A percentile compares a stretch with the other conserved stretches of the same genome.
phyloP scores from a whole-genome alignment of 1,140 invertebrate species.

The Leptopilina clavipes region DNA sequence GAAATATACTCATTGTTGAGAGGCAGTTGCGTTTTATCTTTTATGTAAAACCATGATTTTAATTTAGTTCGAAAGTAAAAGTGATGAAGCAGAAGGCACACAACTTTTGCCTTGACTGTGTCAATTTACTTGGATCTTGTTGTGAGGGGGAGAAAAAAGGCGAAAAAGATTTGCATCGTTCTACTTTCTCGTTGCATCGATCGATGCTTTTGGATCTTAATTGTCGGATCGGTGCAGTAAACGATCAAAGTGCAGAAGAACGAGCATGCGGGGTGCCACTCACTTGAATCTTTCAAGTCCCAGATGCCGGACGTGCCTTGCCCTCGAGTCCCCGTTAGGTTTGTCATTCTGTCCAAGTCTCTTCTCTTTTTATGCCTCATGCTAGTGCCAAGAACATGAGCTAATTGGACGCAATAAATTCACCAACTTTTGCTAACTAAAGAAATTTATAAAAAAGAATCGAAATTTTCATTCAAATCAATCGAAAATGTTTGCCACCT shows the following conservation, averaged over 20 bases:
- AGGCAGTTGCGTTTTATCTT: neutral
- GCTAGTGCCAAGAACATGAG: conserved; percentile 54
- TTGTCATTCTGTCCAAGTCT: conserved; percentile 63
- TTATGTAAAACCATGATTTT: neutral
- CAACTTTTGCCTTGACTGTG: conserved; percentile 28
- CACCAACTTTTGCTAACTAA: conserved; percentile 32
- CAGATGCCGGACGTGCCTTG: conserved; percentile 56
- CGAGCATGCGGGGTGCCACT: conserved; percentile 47
- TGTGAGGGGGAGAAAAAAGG: neutral
- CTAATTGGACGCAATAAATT: conserved; percentile 70
- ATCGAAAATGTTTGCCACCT: no score
- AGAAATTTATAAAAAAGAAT: no score
- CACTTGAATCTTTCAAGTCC: conserved; percentile 41
- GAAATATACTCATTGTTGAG: neutral
- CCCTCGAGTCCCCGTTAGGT: conserved; percentile 58
- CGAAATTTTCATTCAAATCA: no score
- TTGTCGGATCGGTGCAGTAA: conserved; percentile 36
- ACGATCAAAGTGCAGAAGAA: conserved; percentile 34
- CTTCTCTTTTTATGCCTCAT: conserved; percentile 56
- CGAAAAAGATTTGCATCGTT: conserved; percentile 24
- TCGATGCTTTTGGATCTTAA: conserved; percentile 34
- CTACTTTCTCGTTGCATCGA: conserved; percentile 12
- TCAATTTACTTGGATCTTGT: conserved; percentile 6
- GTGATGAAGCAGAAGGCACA: conserved; percentile 8
- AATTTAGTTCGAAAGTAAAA: neutral